Conservation (phyloP, 1,140 invertebrate species). For the Augochlora pura region DNA sequence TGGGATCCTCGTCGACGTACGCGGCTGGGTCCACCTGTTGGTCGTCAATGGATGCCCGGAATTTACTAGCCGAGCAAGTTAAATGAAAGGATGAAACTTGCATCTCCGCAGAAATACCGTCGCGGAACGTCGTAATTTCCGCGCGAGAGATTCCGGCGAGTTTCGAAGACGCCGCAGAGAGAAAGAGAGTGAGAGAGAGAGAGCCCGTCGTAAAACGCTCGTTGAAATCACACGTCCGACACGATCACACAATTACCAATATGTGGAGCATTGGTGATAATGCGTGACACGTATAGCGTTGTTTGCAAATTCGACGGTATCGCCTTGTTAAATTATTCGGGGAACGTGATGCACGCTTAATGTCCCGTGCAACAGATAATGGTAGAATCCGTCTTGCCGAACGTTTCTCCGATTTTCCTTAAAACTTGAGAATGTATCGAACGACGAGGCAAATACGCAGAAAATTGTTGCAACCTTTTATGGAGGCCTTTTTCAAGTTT, state of each 20-base stretch:
- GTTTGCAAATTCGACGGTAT: too few relatives aligned
- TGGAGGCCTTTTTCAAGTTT: too few relatives aligned
- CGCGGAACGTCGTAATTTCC: neutral
- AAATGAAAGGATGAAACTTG: constrained; percentile 3
- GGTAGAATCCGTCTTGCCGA: too few relatives aligned
- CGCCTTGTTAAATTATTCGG: too few relatives aligned
- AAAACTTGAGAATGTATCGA: too few relatives aligned
- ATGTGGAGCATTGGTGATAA: neutral
- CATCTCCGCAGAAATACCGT: neutral
- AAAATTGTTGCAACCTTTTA: too few relatives aligned
- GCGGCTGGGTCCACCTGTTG: neutral
- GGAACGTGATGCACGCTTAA: too few relatives aligned
- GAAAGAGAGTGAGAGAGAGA: too few relatives aligned
- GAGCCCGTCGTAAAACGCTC: neutral
- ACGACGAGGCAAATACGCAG: too few relatives aligned
- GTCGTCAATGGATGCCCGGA: neutral
- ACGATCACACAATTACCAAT: neutral
- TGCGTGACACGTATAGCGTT: too few relatives aligned
- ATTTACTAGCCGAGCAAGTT: neutral
- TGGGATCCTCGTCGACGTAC: neutral
- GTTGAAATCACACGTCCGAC: neutral
- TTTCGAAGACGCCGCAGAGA: neutral
- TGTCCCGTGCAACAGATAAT: too few relatives aligned
- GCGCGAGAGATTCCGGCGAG: neutral
- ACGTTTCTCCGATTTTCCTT: too few relatives aligned